Conservation (phyloP, 2,888 invertebrate genomes). For the Aphidius colemani region DNA sequence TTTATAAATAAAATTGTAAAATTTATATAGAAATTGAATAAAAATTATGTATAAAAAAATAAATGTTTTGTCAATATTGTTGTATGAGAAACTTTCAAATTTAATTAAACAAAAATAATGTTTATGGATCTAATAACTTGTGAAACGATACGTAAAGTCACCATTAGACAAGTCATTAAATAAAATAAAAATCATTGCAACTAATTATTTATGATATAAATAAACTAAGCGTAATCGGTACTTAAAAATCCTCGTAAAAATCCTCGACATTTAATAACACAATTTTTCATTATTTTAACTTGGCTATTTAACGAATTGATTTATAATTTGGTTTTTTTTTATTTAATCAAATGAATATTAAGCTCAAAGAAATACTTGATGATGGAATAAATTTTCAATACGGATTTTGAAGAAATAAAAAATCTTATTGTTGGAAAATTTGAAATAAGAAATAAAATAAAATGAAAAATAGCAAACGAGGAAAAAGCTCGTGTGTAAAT, state of each 20-base stretch:
- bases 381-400: not conserved
- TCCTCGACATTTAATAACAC: too few relatives aligned
- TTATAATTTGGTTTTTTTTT: not conserved
- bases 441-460: constrained; percentile 6
- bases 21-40: not conserved
- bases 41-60: not conserved
- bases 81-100: constrained; percentile 5
- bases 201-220: too few relatives aligned
- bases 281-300: too few relatives aligned
- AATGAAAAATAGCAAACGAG: not conserved
- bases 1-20: not conserved
- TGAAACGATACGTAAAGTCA: not conserved
- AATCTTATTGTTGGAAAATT: not conserved
- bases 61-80: constrained; percentile 3
- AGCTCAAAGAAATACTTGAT: too few relatives aligned
- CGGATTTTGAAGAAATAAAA: not conserved
- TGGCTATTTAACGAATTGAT: too few relatives aligned
- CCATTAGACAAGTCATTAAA: constrained; percentile 16
- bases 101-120: constrained; percentile 10
- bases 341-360: too few relatives aligned
- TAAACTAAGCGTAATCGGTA: too few relatives aligned
- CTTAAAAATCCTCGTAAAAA: too few relatives aligned
- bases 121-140: not conserved
- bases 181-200: not conserved
- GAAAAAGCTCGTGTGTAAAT: not conserved